phyloP scores from a whole-genome alignment of 2,888 invertebrate genomes.

The Leptopterna dolabrata region DNA sequence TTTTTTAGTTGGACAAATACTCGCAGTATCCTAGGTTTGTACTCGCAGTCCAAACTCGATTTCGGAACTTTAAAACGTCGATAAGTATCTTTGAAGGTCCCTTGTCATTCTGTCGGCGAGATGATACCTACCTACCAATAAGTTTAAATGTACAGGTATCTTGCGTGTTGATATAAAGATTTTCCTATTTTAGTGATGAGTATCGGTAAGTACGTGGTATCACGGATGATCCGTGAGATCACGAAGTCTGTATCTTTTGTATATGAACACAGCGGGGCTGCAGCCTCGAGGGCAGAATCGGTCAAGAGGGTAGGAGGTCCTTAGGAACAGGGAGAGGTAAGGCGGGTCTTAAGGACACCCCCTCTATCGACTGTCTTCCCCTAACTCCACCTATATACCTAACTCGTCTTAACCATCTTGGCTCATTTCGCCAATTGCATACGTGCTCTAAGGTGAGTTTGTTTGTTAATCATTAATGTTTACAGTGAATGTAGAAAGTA shows the following conservation, averaged over 20 bases:
- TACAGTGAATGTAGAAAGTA: neutral
- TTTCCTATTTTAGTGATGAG: too few species aligned
- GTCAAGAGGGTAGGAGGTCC: neutral
- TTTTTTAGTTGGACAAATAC: too few species aligned
- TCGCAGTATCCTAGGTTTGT: too few species aligned
- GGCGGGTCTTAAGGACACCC: neutral
- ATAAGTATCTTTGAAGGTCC: too few species aligned
- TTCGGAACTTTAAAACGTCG: too few species aligned
- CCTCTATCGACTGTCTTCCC: neutral
- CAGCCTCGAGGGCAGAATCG: neutral
- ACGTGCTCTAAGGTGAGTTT: neutral
- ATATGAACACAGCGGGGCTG: neutral
- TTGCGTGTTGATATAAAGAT: too few species aligned
- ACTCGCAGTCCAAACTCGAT: too few species aligned
- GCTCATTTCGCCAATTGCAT: slow-evolving; percentile 23
- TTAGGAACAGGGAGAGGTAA: neutral
- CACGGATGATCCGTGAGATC: neutral
- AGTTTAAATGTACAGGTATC: too few species aligned
- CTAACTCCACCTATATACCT: slow-evolving; percentile 7
- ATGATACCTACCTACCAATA: too few species aligned
- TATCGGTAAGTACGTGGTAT: too few species aligned
- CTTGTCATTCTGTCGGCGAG: too few species aligned
- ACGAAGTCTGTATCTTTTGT: neutral
- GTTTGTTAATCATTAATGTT: neutral
- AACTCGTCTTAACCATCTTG: neutral